Evolutionary conservation across 92 coral and sea anemone species (phyloP).

Genomic region (Parazoanthus atlanticus): DNA sequence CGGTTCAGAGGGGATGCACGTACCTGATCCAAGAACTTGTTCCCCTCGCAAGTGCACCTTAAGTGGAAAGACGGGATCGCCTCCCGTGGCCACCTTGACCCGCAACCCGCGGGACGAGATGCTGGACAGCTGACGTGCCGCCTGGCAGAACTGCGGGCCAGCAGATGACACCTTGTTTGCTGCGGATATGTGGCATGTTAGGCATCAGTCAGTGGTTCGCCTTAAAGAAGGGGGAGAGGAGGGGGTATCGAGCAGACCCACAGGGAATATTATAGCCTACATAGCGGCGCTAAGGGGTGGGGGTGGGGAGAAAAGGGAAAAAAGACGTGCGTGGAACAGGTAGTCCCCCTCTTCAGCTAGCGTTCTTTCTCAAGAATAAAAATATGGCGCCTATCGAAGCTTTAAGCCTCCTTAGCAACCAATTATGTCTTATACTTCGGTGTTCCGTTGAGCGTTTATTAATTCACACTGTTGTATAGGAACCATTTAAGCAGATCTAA

Average conservation of each 20-base stretch:
- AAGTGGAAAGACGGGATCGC: conserved; percentile 97
- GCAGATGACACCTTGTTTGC: conserved; percentile 41
- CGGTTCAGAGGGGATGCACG: neutral
- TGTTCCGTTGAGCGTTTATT: too few relatives aligned
- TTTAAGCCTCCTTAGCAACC: neutral
- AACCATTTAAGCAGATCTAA: too few relatives aligned
- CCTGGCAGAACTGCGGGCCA: conserved; percentile 45
- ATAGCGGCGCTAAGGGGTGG: too few relatives aligned
- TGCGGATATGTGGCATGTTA: neutral
- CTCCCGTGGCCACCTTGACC: conserved; percentile 98
- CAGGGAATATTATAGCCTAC: neutral
- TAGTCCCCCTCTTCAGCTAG: neutral
- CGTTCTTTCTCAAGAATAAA: too few relatives aligned
- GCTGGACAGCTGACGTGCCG: conserved; percentile 76
- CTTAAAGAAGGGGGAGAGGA: neutral
- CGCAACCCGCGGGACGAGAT: conserved; percentile 87
- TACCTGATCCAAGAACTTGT: conserved; percentile 96
- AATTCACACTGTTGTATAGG: too few relatives aligned
- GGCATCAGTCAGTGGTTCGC: neutral
- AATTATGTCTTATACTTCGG: neutral
- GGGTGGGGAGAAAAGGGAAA: neutral
- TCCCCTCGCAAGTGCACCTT: conserved; percentile 90
- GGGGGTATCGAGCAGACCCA: neutral
- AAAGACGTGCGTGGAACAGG: neutral
- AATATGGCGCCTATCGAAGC: too few relatives aligned